Evolutionary conservation across 2,797 vertebrate species (phyloP), one percentile per base, ranked within the genome.

Genomic region (Gymnopithys bicolor): DNA sequence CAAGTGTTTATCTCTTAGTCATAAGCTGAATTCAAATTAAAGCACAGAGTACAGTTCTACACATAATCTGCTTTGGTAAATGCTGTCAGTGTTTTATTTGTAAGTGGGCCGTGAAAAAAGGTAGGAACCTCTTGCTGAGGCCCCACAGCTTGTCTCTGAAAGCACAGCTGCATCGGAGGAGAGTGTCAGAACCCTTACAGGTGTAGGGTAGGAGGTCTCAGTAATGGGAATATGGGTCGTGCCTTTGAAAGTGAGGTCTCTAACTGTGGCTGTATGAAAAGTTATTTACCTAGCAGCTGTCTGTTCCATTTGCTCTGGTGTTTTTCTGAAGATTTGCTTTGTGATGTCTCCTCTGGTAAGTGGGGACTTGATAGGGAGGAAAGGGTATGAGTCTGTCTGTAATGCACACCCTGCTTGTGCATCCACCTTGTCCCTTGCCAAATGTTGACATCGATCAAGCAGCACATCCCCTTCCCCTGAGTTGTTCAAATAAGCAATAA

Each of bases 1-100:
- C 37, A 89, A 92, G 43, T 77, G 56, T 95, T 93, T 89, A 79
- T 70, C 71, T 74, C 84, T 95, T 92, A 92, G 63, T 94, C 90
- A 89, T 82, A 88, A 69, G 13, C 77, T 66, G 60, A 92, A 89
- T 77, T 46, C 46, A 87, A 76, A 77, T 74, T 82, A 70, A 89
- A 89, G 33, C 75, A 64, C 7, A 3, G 70, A 80, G 30, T 56
- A 69, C 30, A 82, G 27, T 41, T 93, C 67, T 45, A 56, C 0
- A 0, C 43, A 56, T 74, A 62, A 81, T 35, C 45, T 67, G 52
- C 63, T 76, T 63, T 56, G 52, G 37, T 43, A 70, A 73, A 63
- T 49, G 75, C 75, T 82, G 67, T 48, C 59, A 52, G 23, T 8
- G 23, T 52, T 68, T 9, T 10, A 19, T 75, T 43, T 74, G 24